A percentile compares a stretch with the other conserved stretches of the same genome.
Evolutionary conservation across 2,113 vertebrate genomes (phyloP).

Genomic region (Herpetotheres cachinnans): DNA sequence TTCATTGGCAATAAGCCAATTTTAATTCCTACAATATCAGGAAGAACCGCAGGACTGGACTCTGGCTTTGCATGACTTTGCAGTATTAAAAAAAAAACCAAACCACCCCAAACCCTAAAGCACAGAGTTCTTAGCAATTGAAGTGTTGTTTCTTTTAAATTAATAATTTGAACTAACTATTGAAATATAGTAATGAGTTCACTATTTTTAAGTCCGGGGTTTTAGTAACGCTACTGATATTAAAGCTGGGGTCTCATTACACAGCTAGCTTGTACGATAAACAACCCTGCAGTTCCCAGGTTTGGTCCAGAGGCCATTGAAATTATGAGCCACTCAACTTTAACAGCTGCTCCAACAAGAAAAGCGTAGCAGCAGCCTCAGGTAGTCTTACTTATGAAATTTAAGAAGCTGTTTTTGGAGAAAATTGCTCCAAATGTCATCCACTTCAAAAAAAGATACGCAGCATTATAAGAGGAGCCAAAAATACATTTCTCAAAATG

Average conservation of each 20-base stretch:
- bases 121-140: background rate
- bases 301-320: slow-evolving; percentile 22
- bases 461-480: background rate
- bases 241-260: background rate
- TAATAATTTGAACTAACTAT: background rate
- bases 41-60: background rate
- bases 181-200: background rate
- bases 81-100: background rate
- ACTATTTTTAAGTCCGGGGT: background rate
- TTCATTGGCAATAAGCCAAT: background rate
- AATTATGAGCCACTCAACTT: background rate
- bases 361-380: background rate
- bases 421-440: background rate
- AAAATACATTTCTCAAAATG: background rate
- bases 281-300: background rate
- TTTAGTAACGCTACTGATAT: background rate
- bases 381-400: background rate
- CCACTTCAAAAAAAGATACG: background rate
- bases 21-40: background rate
- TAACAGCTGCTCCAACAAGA: background rate
- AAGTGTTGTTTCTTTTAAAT: background rate
- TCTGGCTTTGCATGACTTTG: background rate
- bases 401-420: background rate
- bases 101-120: background rate
- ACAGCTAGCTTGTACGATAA: background rate